These are phyloP conservation scores for Asarcornis scutulata DNA, from an alignment of 2,113 vertebrate genomes.

Conservation along the genomic window DNA sequence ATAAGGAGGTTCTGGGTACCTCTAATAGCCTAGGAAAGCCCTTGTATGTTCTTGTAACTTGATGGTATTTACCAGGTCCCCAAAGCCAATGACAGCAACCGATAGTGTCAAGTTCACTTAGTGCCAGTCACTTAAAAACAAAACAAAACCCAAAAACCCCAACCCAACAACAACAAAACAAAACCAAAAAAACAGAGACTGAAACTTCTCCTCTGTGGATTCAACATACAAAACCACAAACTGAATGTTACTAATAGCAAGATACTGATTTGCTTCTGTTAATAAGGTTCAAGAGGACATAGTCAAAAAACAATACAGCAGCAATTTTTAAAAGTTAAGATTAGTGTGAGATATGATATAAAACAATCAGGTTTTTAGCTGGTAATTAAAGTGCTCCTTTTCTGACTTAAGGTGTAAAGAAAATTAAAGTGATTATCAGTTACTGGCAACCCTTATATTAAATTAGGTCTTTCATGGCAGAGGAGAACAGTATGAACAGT, in stretches of 20 bases:
- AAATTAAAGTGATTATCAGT: conserved; percentile 76
- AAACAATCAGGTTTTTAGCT: conserved; percentile 70
- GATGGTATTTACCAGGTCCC: conserved; percentile 53
- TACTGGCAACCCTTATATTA: conserved; percentile 78
- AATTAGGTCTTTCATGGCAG: conserved; percentile 76
- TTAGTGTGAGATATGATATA: conserved; percentile 75
- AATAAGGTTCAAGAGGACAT: conserved; percentile 69
- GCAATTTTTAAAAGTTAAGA: conserved; percentile 75
- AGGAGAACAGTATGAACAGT: conserved; percentile 79
- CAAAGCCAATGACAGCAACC: conserved; percentile 70
- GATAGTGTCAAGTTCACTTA: conserved; percentile 73
- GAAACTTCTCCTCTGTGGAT: conserved; percentile 52
- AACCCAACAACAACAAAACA: not conserved
- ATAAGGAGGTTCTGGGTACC: conserved; percentile 60
- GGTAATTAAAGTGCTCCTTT: conserved; percentile 80
- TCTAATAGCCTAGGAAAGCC: conserved; percentile 74
- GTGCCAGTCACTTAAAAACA: conserved; percentile 70
- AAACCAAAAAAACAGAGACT: not conserved
- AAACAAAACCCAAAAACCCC: not conserved
- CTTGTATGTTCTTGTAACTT: conserved; percentile 64
- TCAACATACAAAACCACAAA: conserved; percentile 64
- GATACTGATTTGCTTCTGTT: conserved; percentile 70
- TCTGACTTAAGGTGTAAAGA: conserved; percentile 74
- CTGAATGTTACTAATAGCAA: conserved; percentile 63
- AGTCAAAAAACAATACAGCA: conserved; percentile 71